Base-by-base conservation (phyloP, 2,888 invertebrate species). In the Beris chalybata region DNA sequence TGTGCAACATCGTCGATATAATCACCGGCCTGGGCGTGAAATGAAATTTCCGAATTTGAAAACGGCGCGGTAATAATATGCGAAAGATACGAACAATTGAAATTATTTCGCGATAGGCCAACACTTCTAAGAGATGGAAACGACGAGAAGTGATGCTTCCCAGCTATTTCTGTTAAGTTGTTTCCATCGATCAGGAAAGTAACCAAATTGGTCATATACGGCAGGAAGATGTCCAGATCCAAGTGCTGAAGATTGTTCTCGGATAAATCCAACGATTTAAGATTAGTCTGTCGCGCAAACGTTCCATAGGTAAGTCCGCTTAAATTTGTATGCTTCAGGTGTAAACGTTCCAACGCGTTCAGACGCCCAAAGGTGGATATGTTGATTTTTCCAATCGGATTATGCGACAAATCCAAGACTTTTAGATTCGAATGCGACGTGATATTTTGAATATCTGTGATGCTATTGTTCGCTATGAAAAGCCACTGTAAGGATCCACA, bases 191-290 rank as follows among this genome's bases (percentile, higher is more conserved):
- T 71, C 15, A 73, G 74, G 38, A 80, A 76, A 52, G 75, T 75
- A 56, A 77, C 73, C 0, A 80, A 69, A 32, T 77, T 77, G 6
- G 5, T 31, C 68, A 80, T 64, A 59, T 79, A 79, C 1, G 80
- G 80, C 50, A 78, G 75, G 70, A 80, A 80, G 4, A 80, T 71
- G 52, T 79, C 78, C 69, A 80, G 65, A 72, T 80, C 78, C 32
- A 84, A 74, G 59, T 79, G 77, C 2, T 80, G 81, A 12, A 84
- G 75, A 72, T 84, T 83, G 73, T 84, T 84, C 69, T 81, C 82
- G 0, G 84, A 83, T 50, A 84, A 74, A 68, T 84, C 84, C 15
- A 84, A 75, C 44, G 79, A 78, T 56, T 83, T 82, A 6, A 84
- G 74, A 52, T 78, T 73, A 3, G 73, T 73, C 32, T 80, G 79